Conservation (phyloP, 2,888 invertebrate species). For the Chloroclysta siterata region DNA sequence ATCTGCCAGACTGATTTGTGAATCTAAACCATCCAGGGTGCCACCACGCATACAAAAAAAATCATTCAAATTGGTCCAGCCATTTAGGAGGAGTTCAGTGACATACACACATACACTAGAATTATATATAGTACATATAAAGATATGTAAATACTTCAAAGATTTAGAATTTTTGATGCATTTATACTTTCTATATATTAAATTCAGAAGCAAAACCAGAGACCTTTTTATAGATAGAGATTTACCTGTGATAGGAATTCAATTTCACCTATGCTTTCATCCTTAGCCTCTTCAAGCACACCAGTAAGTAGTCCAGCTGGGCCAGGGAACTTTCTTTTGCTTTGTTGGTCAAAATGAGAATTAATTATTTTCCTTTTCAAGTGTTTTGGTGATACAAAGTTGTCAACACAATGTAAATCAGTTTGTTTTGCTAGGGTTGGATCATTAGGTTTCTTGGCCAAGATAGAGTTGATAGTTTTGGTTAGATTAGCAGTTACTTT, state of each 20-base stretch:
- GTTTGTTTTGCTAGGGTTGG: background rate
- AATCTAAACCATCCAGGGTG: too few relatives aligned
- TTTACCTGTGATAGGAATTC: conserved; percentile 76
- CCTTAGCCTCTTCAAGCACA: conserved; percentile 61
- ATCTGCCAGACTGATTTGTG: too few relatives aligned
- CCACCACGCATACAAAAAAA: too few relatives aligned
- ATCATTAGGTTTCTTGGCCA: conserved; percentile 3
- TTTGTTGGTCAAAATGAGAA: conserved; percentile 71
- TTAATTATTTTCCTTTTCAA: conserved; percentile 73
- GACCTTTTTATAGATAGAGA: too few relatives aligned
- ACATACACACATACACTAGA: too few relatives aligned
- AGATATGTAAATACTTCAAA: too few relatives aligned
- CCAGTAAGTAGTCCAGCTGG: conserved; percentile 76
- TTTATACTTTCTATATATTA: background rate
- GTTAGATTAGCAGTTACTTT: background rate
- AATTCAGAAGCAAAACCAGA: background rate
- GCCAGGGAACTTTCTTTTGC: conserved; percentile 78
- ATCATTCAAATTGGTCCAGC: too few relatives aligned
- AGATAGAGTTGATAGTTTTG: background rate
- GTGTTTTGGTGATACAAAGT: conserved; percentile 59
- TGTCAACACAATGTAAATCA: conserved; percentile 10
- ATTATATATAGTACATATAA: too few relatives aligned
- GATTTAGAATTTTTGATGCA: background rate
- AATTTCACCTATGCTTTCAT: conserved; percentile 68
- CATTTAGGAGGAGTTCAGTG: too few relatives aligned